phyloP scores from a whole-genome alignment of 2,888 invertebrate genomes.

The Chrysolina americana region DNA sequence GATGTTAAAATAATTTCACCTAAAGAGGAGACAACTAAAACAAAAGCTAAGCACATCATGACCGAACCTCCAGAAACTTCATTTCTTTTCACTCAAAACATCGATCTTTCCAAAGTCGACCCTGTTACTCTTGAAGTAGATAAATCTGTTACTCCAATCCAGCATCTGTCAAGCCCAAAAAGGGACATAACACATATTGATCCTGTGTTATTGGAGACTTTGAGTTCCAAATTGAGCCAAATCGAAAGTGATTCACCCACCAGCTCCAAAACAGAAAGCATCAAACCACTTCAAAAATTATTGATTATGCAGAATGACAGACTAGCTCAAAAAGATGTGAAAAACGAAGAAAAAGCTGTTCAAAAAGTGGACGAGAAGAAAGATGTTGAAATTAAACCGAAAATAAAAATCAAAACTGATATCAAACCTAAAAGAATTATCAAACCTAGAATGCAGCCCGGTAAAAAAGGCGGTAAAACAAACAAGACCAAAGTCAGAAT shows the following conservation, averaged over 20 bases:
- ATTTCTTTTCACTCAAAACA: conserved; percentile 82
- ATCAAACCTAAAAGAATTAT: conserved; percentile 76
- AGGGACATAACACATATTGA: conserved; percentile 82
- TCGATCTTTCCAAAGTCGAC: conserved; percentile 82
- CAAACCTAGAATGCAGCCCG: conserved; percentile 77
- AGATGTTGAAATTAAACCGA: conserved; percentile 62
- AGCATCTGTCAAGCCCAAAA: conserved; percentile 79
- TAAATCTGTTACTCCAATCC: conserved; percentile 75
- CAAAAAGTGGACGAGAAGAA: conserved; percentile 59
- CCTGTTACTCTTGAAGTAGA: conserved; percentile 81
- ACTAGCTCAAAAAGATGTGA: conserved; percentile 53
- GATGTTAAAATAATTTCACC: conserved; percentile 64
- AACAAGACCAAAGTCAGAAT: conserved; percentile 80
- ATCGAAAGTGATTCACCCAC: conserved; percentile 85
- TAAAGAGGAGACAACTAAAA: conserved; percentile 57
- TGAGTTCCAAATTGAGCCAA: conserved; percentile 82
- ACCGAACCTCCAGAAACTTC: conserved; percentile 67
- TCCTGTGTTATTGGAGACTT: conserved; percentile 76
- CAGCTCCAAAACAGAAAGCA: conserved; percentile 81
- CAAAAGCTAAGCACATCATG: conserved; percentile 57
- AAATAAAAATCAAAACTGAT: conserved; percentile 74
- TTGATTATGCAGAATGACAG: conserved; percentile 55
- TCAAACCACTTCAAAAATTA: conserved; percentile 66
- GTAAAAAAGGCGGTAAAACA: conserved; percentile 75
- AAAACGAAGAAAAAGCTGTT: conserved; percentile 47